These are phyloP conservation scores for Heliconius ismenius DNA, from an alignment of 2,888 invertebrate genomes.

Conservation along the genomic window DNA sequence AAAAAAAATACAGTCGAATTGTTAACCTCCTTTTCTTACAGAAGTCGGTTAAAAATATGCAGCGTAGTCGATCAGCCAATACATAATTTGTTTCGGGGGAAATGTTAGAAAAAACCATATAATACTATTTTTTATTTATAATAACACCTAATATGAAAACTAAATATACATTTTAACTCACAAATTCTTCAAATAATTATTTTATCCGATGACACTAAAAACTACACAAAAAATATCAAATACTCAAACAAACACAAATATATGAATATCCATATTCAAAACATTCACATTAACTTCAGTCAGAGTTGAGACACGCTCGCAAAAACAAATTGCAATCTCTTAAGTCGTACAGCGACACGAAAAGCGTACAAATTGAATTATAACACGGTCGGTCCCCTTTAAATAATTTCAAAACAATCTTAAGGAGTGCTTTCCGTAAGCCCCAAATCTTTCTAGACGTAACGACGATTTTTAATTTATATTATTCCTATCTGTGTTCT, in stretches of 20 bases:
- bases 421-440: not conserved
- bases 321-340: conserved; percentile 16
- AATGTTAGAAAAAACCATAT: too few relatives aligned
- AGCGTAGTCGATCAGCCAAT: too few relatives aligned
- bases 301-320: not conserved
- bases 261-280: not conserved
- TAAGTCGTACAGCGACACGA: not conserved
- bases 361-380: conserved; percentile 22
- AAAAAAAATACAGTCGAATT: too few relatives aligned
- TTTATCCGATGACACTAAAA: too few relatives aligned
- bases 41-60: too few relatives aligned
- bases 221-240: too few relatives aligned
- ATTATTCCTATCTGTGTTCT: not conserved
- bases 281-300: conserved; percentile 14
- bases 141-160: too few relatives aligned
- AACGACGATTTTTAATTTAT: not conserved
- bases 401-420: conserved; percentile 20
- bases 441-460: conserved; percentile 9
- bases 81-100: too few relatives aligned
- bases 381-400: conserved; percentile 12
- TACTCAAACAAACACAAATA: not conserved
- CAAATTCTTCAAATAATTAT: too few relatives aligned
- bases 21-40: too few relatives aligned
- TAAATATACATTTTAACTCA: too few relatives aligned
- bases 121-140: too few relatives aligned